These are phyloP conservation scores for Rhorus exstirpatorius DNA, from an alignment of 2,888 invertebrate genomes.

Conservation along the genomic window DNA sequence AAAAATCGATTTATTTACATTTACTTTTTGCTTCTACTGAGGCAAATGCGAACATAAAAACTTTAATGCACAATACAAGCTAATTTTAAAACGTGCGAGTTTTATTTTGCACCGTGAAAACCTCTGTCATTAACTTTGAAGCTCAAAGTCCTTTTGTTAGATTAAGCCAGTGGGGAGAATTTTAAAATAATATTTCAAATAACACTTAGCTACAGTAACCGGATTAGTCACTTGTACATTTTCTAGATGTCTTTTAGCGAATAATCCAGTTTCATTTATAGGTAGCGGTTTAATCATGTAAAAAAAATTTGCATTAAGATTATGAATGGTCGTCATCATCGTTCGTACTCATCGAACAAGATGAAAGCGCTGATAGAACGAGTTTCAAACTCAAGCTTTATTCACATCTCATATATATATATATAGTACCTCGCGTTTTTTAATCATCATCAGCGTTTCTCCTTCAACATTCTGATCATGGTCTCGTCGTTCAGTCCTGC, in stretches of 20 bases:
- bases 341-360: slow-evolving; percentile 59
- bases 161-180: too few species aligned
- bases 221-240: neutral
- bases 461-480: slow-evolving; percentile 17
- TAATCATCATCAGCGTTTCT: slow-evolving; percentile 24
- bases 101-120: too few species aligned
- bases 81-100: too few species aligned
- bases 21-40: too few species aligned
- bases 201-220: neutral
- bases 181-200: neutral
- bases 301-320: neutral
- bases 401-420: slow-evolving; percentile 55
- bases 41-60: too few species aligned
- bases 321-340: neutral
- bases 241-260: neutral
- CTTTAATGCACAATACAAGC: too few species aligned
- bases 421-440: slow-evolving; percentile 18
- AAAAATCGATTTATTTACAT: too few species aligned
- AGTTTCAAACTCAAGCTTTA: slow-evolving; percentile 74
- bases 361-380: slow-evolving; percentile 58
- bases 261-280: neutral
- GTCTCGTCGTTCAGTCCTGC: slow-evolving; percentile 48
- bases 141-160: too few species aligned
- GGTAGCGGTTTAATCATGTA: neutral
- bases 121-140: too few species aligned